Base-by-base conservation (phyloP, 64 coral and sea anemone species). In the Dendronephthya gigantea region DNA sequence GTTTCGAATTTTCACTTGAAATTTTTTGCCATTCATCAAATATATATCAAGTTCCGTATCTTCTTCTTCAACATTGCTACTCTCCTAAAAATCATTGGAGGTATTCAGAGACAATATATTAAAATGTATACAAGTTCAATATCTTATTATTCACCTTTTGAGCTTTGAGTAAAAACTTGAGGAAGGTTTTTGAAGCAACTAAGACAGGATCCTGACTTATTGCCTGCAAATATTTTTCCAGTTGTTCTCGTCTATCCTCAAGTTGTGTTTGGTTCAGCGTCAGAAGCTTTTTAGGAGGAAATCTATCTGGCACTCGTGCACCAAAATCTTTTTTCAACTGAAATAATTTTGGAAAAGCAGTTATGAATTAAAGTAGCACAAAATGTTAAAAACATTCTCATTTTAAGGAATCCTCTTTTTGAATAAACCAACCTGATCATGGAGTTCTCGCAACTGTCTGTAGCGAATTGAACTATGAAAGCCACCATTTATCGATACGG, bases 1-100 rank as follows among this genome's bases (percentile, higher is more conserved):
- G 15, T 87, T 85, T 19, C 76, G 19, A 40, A 98, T 58, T 15
- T 75, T 87, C 36, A 98, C 49, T 50, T 87, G 51, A 36, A 98
- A 40, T 43, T 98, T 98, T 70, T 91, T 85, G 9, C 95, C 95
- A 90, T 98, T 98, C 95, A 98, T 98, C 37, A 98, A 81, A 85
- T 90, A 98, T 70, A 98, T 52, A 34, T 98, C 95, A 35, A 98
- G 29, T 39, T 91, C 36, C 74, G 91, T 89, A 85, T 50, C 83
- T 52, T 98, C 89, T 88, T 89, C 50, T 19, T 82, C 68, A 23
- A 87, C 82, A 45, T 93, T 87, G 39, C 36, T 43, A 31, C 83
- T 86, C 49, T 98, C 90, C 95, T 98, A 72, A 58, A 6, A 29
- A 34, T 36, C 19, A 36, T 34, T 28, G 72, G 22, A 29, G 36